Conservation (phyloP, 2,113 vertebrate species). For the Pionites leucogaster region DNA sequence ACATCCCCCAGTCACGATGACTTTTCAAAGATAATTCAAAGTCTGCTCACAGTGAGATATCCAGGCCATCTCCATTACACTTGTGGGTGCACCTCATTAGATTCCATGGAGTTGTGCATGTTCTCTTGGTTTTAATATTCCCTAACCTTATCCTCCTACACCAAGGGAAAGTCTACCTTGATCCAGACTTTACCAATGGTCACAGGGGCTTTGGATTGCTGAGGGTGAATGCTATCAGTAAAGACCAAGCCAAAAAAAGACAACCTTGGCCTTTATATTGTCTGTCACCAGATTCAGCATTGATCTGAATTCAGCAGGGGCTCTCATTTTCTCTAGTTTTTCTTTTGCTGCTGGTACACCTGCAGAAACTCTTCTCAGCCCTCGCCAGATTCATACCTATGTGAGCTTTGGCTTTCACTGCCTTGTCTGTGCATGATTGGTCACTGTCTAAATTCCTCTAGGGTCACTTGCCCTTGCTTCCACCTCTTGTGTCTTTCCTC, state of each 20-base stretch:
- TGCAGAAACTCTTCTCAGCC: not conserved
- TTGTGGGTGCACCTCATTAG: not conserved
- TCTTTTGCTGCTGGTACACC: not conserved
- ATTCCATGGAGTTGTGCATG: not conserved
- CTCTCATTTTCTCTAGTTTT: not conserved
- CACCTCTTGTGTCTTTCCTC: not conserved
- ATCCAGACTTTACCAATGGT: not conserved
- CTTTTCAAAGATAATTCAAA: not conserved
- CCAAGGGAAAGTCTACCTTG: not conserved
- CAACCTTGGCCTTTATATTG: not conserved
- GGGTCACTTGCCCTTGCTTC: not conserved
- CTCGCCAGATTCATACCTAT: not conserved
- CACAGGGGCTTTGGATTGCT: not conserved
- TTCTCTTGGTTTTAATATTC: not conserved
- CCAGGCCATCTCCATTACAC: not conserved
- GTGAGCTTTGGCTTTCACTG: not conserved
- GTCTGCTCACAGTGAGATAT: not conserved
- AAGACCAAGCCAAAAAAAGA: not conserved
- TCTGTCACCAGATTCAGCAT: not conserved
- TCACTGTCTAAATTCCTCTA: not conserved
- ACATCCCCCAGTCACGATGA: not conserved
- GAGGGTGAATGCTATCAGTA: not conserved
- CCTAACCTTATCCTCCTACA: not conserved
- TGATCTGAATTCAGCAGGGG: not conserved
- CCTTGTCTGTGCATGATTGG: not conserved